These are phyloP conservation scores for Aurelia sp. DNA, from an alignment of 30 jellyfish, hydroid and myxozoan genomes.

Conservation along the genomic window DNA sequence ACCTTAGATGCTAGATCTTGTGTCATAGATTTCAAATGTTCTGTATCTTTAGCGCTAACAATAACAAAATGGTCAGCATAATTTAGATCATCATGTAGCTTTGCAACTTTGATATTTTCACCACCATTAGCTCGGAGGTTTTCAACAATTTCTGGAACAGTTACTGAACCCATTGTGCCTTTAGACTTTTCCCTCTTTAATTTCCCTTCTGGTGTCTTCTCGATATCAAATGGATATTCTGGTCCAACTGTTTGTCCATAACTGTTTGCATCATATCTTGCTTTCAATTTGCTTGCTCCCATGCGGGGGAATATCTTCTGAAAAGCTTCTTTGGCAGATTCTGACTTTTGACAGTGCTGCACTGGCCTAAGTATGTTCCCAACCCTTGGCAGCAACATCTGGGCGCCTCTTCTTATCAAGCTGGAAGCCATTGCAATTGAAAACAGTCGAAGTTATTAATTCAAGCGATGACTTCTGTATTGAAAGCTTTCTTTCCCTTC, in stretches of 20 bases:
- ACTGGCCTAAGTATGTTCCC: slow-evolving; percentile 27
- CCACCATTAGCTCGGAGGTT: slow-evolving; percentile 66
- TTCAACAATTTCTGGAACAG: slow-evolving; percentile 72
- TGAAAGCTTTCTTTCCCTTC: background rate
- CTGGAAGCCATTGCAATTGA: slow-evolving; percentile 42
- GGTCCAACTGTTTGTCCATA: slow-evolving; percentile 90
- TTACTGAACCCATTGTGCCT: slow-evolving; percentile 60
- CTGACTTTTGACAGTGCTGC: slow-evolving; percentile 36
- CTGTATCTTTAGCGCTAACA: slow-evolving; percentile 76
- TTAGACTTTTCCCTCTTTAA: slow-evolving; percentile 67
- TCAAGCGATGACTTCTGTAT: background rate
- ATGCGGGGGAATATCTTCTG: slow-evolving; percentile 72
- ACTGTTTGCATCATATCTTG: slow-evolving; percentile 84
- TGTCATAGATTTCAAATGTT: slow-evolving; percentile 72
- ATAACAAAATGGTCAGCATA: slow-evolving; percentile 76
- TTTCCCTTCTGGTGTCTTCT: slow-evolving; percentile 81
- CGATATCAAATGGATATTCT: slow-evolving; percentile 82
- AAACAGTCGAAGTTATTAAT: too few relatives aligned
- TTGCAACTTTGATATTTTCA: slow-evolving; percentile 58
- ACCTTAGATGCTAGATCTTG: slow-evolving; percentile 75
- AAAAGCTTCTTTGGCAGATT: slow-evolving; percentile 79
- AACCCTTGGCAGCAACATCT: slow-evolving; percentile 20
- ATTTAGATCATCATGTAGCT: slow-evolving; percentile 63
- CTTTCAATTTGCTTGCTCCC: slow-evolving; percentile 52
- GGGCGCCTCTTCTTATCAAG: slow-evolving; percentile 27